Evolutionary conservation across 2,797 vertebrate genomes (phyloP).

Genomic region (Thalassophryne amazonica): DNA sequence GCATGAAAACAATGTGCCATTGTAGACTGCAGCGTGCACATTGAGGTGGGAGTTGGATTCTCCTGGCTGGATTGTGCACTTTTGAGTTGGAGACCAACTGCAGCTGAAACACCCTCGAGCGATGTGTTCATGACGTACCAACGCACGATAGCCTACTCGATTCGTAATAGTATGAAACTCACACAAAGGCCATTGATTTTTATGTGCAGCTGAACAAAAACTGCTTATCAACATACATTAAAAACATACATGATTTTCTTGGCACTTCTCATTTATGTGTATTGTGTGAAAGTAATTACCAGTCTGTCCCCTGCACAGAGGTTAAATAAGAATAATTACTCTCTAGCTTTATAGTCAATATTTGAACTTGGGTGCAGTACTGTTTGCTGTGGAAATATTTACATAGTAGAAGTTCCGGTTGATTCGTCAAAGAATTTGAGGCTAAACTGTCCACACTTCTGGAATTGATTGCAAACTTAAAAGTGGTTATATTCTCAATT

Average conservation of each 20-base stretch:
- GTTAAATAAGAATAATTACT: conserved; percentile 9
- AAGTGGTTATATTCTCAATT: background rate
- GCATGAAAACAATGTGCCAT: conserved; percentile 61
- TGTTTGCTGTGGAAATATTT: conserved; percentile 66
- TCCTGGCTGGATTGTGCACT: conserved; percentile 53
- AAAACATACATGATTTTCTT: background rate
- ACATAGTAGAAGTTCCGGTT: conserved; percentile 63
- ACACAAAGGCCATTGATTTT: conserved; percentile 3
- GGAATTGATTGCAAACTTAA: background rate
- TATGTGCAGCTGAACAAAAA: background rate
- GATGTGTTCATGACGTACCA: conserved; percentile 31
- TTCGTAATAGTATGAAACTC: background rate
- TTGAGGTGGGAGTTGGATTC: conserved; percentile 71
- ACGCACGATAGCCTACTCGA: conserved; percentile 10
- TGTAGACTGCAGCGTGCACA: conserved; percentile 66
- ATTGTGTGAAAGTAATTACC: background rate
- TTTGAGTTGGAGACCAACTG: conserved; percentile 37
- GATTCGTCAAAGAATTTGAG: conserved; percentile 34
- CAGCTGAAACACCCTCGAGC: conserved; percentile 46
- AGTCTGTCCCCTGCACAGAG: background rate
- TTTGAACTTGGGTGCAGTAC: conserved; percentile 72
- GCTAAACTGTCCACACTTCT: background rate
- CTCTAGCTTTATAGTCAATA: conserved; percentile 61
- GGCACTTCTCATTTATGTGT: background rate
- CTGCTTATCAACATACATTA: background rate